A percentile compares a stretch with the other conserved stretches of the same genome.
Evolutionary conservation across 2,113 vertebrate genomes (phyloP).

Genomic region (Phaethornis superciliosus): DNA sequence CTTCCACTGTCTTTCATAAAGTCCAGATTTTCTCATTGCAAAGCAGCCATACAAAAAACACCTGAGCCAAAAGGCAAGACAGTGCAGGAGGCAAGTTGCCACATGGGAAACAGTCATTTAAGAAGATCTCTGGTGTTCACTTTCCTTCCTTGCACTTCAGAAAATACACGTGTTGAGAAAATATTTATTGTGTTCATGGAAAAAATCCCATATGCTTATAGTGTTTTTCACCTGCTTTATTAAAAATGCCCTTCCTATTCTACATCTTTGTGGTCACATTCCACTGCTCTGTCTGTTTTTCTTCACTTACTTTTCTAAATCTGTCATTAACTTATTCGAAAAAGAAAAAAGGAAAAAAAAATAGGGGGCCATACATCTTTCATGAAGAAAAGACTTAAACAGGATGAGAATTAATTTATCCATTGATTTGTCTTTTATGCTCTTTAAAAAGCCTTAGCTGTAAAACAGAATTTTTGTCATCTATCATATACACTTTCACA

Average conservation of each 20-base stretch:
- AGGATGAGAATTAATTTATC: conserved; percentile 64
- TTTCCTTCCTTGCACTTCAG: not conserved
- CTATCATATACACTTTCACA: conserved; percentile 57
- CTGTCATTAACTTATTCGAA: not conserved
- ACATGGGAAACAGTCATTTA: not conserved
- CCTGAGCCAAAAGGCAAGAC: not conserved
- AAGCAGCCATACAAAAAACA: not conserved
- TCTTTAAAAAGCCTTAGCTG: conserved; percentile 68
- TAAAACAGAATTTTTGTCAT: conserved; percentile 59
- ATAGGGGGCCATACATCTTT: not conserved
- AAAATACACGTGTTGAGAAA: not conserved
- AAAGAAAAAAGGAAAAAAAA: not conserved
- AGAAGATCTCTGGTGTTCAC: accelerated
- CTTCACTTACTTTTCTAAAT: conserved; percentile 11
- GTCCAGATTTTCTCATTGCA: not conserved
- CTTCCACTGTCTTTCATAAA: not conserved
- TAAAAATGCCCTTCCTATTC: not conserved
- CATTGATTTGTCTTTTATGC: conserved; percentile 71
- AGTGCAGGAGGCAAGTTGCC: not conserved
- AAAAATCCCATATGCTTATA: not conserved
- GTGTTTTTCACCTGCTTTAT: not conserved
- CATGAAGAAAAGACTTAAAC: conserved; percentile 44
- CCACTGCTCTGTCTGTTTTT: not conserved
- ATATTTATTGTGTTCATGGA: not conserved
- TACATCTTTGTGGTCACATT: not conserved